phyloP scores from a whole-genome alignment of 2,113 vertebrate species.

The Phalacrocorax brasilianus region DNA sequence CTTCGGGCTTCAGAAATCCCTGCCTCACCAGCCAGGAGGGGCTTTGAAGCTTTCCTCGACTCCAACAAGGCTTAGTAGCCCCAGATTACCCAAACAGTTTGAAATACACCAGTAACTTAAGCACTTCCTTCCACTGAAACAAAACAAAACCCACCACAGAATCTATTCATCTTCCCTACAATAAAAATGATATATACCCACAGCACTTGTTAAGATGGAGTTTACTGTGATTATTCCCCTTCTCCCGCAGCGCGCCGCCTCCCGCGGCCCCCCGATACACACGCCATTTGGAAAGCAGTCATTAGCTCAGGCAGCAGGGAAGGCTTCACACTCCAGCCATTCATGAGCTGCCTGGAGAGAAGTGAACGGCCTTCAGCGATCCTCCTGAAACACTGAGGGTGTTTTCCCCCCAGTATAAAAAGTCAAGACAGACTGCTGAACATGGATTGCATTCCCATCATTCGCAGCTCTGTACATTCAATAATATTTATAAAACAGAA shows the following conservation, averaged over 20 bases:
- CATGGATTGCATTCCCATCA: not conserved
- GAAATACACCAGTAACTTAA: not conserved
- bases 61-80: not conserved
- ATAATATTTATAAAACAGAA: not conserved
- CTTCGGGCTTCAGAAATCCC: not conserved
- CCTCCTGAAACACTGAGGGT: not conserved
- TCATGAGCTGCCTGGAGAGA: slow-evolving; percentile 72
- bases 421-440: not conserved
- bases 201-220: not conserved
- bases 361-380: slow-evolving; percentile 11
- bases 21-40: not conserved
- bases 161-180: not conserved
- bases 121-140: not conserved
- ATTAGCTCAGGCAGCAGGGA: slow-evolving; percentile 59
- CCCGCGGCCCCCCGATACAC: not conserved
- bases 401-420: not conserved
- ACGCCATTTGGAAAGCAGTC: slow-evolving; percentile 33
- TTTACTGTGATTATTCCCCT: not conserved
- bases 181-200: not conserved
- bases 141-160: not conserved
- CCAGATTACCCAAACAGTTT: not conserved
- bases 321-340: slow-evolving; percentile 52
- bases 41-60: not conserved
- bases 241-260: not conserved
- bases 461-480: not conserved